Conservation (phyloP, 2,888 invertebrate genomes). For the Caenorhabditis afra region DNA sequence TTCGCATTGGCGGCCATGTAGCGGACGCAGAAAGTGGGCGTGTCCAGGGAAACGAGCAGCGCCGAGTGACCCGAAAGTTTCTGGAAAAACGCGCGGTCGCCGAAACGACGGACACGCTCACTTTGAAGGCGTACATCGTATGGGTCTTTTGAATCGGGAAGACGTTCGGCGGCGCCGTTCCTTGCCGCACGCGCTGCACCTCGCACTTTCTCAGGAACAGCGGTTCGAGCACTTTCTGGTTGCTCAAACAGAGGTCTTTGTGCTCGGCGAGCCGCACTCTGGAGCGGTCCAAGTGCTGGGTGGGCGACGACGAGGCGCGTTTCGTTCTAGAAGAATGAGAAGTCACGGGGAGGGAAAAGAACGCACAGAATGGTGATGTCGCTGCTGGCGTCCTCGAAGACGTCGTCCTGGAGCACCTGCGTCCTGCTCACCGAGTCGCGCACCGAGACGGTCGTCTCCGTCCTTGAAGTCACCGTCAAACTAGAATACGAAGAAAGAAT, state of each 20-base stretch:
- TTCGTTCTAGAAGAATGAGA: constrained; percentile 23
- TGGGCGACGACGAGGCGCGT: not conserved
- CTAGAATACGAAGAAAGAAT: constrained; percentile 46
- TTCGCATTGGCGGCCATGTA: constrained; percentile 30
- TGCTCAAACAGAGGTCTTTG: constrained; percentile 19
- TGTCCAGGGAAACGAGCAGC: constrained; percentile 40
- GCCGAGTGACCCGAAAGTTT: constrained; percentile 37
- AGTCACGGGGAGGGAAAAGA: not conserved
- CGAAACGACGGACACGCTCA: not conserved
- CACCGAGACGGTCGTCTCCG: constrained; percentile 30
- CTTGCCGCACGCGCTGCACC: constrained; percentile 27
- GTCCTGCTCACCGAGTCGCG: constrained; percentile 44
- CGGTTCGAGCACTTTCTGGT: constrained; percentile 43
- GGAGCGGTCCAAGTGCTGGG: constrained; percentile 23
- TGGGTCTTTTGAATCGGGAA: constrained; percentile 27
- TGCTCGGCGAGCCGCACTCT: constrained; percentile 30
- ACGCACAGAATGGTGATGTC: constrained; percentile 53
- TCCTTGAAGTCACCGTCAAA: constrained; percentile 43
- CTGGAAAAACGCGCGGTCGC: constrained; percentile 26
- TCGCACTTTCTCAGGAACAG: constrained; percentile 52
- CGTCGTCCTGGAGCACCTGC: no score
- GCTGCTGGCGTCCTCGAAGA: constrained; percentile 57
- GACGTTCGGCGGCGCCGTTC: constrained; percentile 27
- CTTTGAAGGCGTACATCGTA: constrained; percentile 5
- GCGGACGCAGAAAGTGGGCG: constrained; percentile 54